Evolutionary conservation across 2,888 invertebrate genomes (phyloP), one percentile per base, ranked within the genome.

Genomic region (Epiblema foenella): DNA sequence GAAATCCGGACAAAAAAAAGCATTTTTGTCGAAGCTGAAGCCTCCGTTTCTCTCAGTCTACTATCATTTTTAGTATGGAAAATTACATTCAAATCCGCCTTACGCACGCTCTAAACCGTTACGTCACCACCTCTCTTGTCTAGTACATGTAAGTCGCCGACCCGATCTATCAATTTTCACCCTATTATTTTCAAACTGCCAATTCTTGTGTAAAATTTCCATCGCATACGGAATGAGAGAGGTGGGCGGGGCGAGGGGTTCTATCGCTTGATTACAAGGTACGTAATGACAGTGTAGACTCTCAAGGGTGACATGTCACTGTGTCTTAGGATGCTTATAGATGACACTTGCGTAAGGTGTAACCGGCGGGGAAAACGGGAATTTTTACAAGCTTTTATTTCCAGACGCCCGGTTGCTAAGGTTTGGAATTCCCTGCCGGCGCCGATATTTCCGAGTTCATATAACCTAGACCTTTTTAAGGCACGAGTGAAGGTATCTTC

Each of bases 161-260:
- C 12, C 12, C 29, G 11, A 17, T 49, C 49, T 15, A 20, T 63
- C 37, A 29, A 63, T 63, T 63, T 20, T 56, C 56, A 29, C 51
- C 37, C 51, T 52, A 37, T 63, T 18, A 63, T 63, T 52, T 56
- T 56, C 56, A 56, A 54, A 54, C 54, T 63, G 20, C 51, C 60
- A 60, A 60, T 42, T 60, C 42, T 24, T n/a, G 46, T 60, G 46
- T 60, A 60, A 46, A 60, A 20, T 52, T 51, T 63, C 63, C 63
- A 60, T 63, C 20, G 57, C 57, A 57, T 57, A 57, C 57, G 37
- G 18, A 57, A 57, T 57, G 57, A 57, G 51, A 18, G 51, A 18
- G 11, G 10, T 33, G 57, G 37, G 57, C 17, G 57, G 37, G 51
- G 37, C 9, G 18, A 20, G 51, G 49, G 18, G 18, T n/a, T 63